Conservation (phyloP, 2,113 vertebrate genomes). For the Enhydra lutris region DNA sequence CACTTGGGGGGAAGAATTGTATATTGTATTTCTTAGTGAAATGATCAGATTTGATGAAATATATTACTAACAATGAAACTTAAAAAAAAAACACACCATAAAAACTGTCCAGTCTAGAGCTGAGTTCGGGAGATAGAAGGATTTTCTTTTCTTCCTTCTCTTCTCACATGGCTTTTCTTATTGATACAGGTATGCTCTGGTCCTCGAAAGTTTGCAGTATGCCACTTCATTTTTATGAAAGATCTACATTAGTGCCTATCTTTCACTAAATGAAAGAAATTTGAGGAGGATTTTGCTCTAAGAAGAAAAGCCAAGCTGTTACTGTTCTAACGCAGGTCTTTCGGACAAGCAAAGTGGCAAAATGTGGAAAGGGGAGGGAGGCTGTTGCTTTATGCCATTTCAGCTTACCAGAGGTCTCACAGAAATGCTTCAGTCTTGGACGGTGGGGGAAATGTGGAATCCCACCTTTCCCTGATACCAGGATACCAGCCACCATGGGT, state of each 20-base stretch:
- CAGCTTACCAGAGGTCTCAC: neutral
- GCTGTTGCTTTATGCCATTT: neutral
- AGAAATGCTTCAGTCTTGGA: neutral
- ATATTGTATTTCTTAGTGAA: neutral
- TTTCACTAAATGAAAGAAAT: neutral
- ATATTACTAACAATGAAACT: neutral
- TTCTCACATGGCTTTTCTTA: neutral
- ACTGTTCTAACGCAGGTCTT: neutral
- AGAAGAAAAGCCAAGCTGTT: neutral
- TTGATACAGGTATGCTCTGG: neutral
- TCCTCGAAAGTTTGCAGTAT: neutral
- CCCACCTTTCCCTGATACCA: neutral
- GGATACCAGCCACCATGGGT: neutral
- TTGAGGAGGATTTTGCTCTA: neutral
- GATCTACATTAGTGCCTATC: neutral
- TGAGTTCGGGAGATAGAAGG: neutral
- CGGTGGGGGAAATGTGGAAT: neutral
- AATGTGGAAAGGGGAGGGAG: neutral
- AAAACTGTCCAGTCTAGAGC: neutral
- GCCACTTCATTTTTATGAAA: neutral
- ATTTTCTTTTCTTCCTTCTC: neutral
- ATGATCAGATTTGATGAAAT: neutral
- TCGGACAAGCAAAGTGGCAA: neutral
- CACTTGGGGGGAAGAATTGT: neutral
- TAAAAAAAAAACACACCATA: neutral